Evolutionary conservation across 2,888 invertebrate genomes (phyloP), one percentile per base, ranked within the genome.

Genomic region (Temnothorax rugatulus): DNA sequence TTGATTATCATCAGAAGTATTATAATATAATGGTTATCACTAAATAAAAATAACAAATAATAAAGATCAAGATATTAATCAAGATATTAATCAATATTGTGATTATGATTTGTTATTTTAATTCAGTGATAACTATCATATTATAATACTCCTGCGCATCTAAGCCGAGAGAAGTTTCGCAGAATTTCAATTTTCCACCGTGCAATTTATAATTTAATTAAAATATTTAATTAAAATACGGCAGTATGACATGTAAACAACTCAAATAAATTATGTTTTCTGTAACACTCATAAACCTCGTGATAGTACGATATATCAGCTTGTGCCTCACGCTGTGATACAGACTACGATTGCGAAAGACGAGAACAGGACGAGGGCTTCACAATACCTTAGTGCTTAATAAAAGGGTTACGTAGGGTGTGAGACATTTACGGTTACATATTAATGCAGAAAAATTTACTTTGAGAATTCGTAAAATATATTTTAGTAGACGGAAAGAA

Each of bases 261-360:
- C 18, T 29, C 4, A 34, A 44, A 64, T 54, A 44, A 57, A 68
- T 50, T n/a, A 8, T 34, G 34, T 68, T 44, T n/a, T 77, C 29
- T 52, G 25, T 41, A 52, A 41, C n/a, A 52, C 38, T 47, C 18
- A 54, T 54, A 63, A 44, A 74, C 29, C 11, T 50, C 18, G 25
- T 34, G 21, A 61, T 61, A 57, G n/a, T 59, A 82, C 18, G 54
- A 64, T 69, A 64, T 54, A 34, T 68, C 75, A 89, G 89, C 87
- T 89, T 90, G 90, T 90, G 91, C 86, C 81, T 90, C 84, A 90
- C 90, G 86, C 84, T 88, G 86, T 86, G 73, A 86, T 86, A 89
- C 86, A 90, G 68, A 83, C 79, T 88, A 89, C 84, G 66, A 64
- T 82, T 82, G 82, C 73, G 64, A 83, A n/a, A 44, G 25, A 82